Conservation (phyloP, 2,797 vertebrate genomes). For the Syngnathus rostellatus region DNA sequence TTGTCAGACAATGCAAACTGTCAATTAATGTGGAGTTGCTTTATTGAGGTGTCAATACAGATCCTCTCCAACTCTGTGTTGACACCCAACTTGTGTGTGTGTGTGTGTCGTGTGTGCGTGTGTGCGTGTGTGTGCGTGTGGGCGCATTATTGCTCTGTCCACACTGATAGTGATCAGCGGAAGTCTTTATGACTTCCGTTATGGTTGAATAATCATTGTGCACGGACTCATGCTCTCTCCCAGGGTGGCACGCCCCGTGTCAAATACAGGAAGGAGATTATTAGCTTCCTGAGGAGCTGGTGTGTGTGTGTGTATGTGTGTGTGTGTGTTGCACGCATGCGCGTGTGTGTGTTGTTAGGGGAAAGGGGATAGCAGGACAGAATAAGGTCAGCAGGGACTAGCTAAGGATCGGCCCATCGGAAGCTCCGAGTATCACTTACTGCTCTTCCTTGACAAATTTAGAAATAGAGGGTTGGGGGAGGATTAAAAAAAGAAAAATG, state of each 20-base stretch:
- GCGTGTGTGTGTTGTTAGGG: conserved; percentile 7
- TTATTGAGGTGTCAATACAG: conserved; percentile 32
- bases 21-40: conserved; percentile 20
- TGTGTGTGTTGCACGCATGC: neutral
- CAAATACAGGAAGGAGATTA: conserved; percentile 58
- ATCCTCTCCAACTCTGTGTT: conserved; percentile 24
- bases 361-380: conserved; percentile 25
- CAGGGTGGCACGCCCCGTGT: conserved; percentile 19
- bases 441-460: conserved; percentile 13
- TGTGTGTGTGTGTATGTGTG: conserved; percentile 17
- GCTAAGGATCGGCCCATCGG: conserved; percentile 22
- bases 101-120: neutral
- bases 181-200: conserved; percentile 72
- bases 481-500: conserved; percentile 14
- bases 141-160: conserved; percentile 29
- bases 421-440: conserved; percentile 35
- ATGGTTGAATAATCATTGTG: conserved; percentile 55
- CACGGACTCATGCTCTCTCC: conserved; percentile 21
- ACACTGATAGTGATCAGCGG: conserved; percentile 49
- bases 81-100: conserved; percentile 11
- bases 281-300: conserved; percentile 56
- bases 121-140: neutral
- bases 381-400: conserved; percentile 36
- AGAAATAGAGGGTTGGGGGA: conserved; percentile 23
- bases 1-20: no score